These are phyloP conservation scores for Ophion ellenae DNA, from an alignment of 2,888 invertebrate genomes.

Conservation along the genomic window DNA sequence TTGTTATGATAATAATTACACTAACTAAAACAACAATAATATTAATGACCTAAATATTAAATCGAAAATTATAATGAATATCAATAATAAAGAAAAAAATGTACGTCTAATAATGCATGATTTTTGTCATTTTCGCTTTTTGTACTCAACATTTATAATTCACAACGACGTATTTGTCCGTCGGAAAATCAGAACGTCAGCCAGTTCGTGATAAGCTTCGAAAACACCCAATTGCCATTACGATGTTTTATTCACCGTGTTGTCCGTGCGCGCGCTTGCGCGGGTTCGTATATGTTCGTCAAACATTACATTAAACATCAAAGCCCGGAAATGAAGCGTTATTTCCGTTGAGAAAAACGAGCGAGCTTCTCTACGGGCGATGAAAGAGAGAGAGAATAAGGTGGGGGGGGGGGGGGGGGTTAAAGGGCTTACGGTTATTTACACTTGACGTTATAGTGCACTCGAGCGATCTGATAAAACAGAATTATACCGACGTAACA, in stretches of 20 bases:
- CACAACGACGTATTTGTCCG: background rate
- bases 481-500: slow-evolving; percentile 37
- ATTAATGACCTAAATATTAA: too few species aligned
- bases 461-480: slow-evolving; percentile 58
- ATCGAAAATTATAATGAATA: too few species aligned
- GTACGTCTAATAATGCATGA: too few species aligned
- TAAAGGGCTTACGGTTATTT: slow-evolving; percentile 8
- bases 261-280: background rate
- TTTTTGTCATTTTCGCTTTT: too few species aligned
- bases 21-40: too few species aligned
- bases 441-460: slow-evolving; percentile 38
- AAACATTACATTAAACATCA: slow-evolving; percentile 29
- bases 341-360: slow-evolving; percentile 27
- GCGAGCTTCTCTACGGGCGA: background rate
- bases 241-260: background rate
- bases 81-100: too few species aligned
- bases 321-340: slow-evolving; percentile 18
- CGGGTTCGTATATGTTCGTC: background rate
- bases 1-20: too few species aligned
- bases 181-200: background rate
- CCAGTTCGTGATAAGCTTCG: slow-evolving; percentile 7
- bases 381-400: background rate
- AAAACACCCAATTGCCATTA: slow-evolving; percentile 15
- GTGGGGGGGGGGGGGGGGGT: background rate
- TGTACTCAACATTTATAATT: too few species aligned